Evolutionary conservation across 2,888 invertebrate species (phyloP), one percentile per base, ranked within the genome.

Genomic region (Seladonia tumulorum): DNA sequence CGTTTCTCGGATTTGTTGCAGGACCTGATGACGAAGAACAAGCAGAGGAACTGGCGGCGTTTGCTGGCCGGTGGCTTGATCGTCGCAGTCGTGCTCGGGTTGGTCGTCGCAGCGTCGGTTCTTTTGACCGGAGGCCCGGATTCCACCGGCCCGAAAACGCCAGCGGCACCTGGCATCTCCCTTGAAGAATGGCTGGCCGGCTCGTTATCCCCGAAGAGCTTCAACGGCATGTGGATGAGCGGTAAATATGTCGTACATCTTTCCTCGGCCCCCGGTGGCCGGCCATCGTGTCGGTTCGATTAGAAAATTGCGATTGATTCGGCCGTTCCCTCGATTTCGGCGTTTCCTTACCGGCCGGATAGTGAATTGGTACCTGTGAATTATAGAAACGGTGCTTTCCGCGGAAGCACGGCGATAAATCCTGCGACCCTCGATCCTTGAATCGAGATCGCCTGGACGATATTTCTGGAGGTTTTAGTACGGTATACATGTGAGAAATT

Each of bases 141-240:
- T 79, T 90, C 92, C 60, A 66, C 91, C 42, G 89, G 89, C 72
- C 83, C 92, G 80, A 91, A 91, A 68, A 84, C 93, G 91, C 75
- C 93, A 75, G 84, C 94, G 89, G 89, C 95, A 87, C 53, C 93
- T 57, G 93, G 95, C 2, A 95, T 97, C 89, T 96, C 96, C 79
- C 95, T 98, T 84, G 97, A 97, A 84, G 97, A 98, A 90, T 96
- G 98, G 90, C 96, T 98, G 29, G 96, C 95, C 60, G 97, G 97
- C 73, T 96, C 96, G 85, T 96, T 97, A 86, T 95, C 96, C 22
- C 96, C 98, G 0, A 96, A 96, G 84, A 95, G 96, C 68, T 98
- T 98, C 94, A 98, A 98, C 94, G 98, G 97, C 78, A 97, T 97
- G 73, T 98, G 98, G 98, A 96, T 97, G 82, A 96, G 97, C 94